Conservation (phyloP, 2,113 vertebrate species). For the Natator depressus region DNA sequence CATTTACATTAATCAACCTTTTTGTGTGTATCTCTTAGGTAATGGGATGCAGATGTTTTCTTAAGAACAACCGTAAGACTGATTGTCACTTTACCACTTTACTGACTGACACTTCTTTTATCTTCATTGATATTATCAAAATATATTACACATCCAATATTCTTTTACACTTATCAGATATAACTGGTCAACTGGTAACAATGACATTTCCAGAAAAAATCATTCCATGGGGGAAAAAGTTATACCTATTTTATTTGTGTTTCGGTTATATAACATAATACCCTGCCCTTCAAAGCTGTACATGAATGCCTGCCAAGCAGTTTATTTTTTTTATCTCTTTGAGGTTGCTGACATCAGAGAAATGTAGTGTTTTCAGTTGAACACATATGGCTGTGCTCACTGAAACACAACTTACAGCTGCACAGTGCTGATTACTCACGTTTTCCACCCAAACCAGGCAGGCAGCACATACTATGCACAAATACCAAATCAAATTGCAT, state of each 20-base stretch:
- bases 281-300: background rate
- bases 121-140: background rate
- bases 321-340: background rate
- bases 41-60: background rate
- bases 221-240: background rate
- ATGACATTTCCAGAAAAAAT: background rate
- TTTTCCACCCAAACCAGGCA: accelerated
- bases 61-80: background rate
- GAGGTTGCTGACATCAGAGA: background rate
- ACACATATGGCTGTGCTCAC: accelerated
- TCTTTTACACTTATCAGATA: background rate
- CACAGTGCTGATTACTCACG: background rate
- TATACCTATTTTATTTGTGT: too few relatives aligned
- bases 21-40: background rate
- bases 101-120: background rate
- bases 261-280: background rate
- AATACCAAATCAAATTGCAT: background rate
- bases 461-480: background rate
- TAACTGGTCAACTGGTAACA: background rate
- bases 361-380: background rate
- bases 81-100: background rate
- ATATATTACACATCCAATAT: background rate
- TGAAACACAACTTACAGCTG: background rate
- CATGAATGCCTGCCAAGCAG: background rate
- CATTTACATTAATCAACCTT: background rate